These are phyloP conservation scores for Mongoloraphidia duomilia DNA, from an alignment of 2,888 invertebrate genomes.

Conservation along the genomic window DNA sequence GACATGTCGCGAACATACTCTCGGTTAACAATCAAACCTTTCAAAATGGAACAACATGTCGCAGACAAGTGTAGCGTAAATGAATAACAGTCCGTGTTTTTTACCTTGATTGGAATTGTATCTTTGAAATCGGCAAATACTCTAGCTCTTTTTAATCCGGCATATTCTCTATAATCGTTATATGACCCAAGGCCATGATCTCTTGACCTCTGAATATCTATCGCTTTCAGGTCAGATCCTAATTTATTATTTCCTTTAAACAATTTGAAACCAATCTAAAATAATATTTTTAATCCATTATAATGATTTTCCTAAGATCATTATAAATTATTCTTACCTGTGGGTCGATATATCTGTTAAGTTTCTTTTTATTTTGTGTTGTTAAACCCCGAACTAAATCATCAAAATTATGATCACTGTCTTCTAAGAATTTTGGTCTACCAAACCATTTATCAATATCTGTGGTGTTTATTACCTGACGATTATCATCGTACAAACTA, in stretches of 20 bases:
- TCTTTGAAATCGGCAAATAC: conserved; percentile 56
- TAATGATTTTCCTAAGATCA: background rate
- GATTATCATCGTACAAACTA: no score
- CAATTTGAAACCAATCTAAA: conserved; percentile 47
- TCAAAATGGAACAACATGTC: conserved; percentile 11
- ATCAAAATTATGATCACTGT: conserved; percentile 47
- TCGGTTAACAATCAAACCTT: no score
- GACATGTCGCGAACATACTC: no score
- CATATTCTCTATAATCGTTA: conserved; percentile 59
- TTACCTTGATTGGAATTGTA: conserved; percentile 45
- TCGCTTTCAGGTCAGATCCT: conserved; percentile 65
- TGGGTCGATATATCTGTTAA: conserved; percentile 62
- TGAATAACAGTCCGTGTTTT: background rate
- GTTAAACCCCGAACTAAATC: conserved; percentile 60
- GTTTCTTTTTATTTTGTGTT: conserved; percentile 59
- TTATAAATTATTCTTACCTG: conserved; percentile 41
- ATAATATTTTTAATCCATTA: conserved; percentile 7
- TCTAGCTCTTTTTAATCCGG: conserved; percentile 53
- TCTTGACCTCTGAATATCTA: conserved; percentile 72
- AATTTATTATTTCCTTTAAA: conserved; percentile 57
- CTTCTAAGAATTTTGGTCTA: conserved; percentile 47
- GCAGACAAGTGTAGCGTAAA: no score
- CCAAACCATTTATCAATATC: conserved; percentile 53
- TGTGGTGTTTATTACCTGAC: conserved; percentile 22
- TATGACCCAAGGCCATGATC: conserved; percentile 77